A percentile compares a stretch with the other conserved stretches of the same genome.
Evolutionary conservation across 1,140 invertebrate species (phyloP).

Genomic region (Caenorhabditis brenneri): DNA sequence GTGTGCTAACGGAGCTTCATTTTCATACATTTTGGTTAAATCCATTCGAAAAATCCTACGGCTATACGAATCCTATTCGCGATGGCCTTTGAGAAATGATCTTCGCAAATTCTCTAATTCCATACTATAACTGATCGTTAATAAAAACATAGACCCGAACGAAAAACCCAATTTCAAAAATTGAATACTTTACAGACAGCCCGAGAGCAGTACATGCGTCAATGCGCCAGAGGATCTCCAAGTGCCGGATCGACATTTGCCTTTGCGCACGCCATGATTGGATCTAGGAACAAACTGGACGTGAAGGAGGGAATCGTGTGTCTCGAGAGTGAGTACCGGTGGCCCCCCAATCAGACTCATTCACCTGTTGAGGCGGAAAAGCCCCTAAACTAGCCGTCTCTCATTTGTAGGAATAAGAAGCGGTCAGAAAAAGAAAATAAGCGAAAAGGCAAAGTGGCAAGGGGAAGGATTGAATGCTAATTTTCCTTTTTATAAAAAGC

Average conservation of each 20-base stretch:
- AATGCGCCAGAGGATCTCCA: slow-evolving; percentile 58
- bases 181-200: slow-evolving; percentile 59
- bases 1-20: too few species aligned
- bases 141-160: too few species aligned
- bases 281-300: slow-evolving; percentile 63
- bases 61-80: too few species aligned
- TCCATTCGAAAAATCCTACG: too few species aligned
- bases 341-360: neutral
- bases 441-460: neutral
- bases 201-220: slow-evolving; percentile 58
- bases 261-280: slow-evolving; percentile 66
- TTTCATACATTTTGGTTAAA: too few species aligned
- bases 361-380: neutral
- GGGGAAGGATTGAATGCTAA: neutral
- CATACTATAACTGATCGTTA: too few species aligned
- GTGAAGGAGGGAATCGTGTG: slow-evolving; percentile 65
- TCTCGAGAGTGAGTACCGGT: slow-evolving; percentile 61
- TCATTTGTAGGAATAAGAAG: neutral
- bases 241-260: slow-evolving; percentile 61
- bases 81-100: too few species aligned
- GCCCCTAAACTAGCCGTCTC: neutral
- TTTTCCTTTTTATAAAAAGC: slow-evolving; percentile 71
- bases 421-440: neutral
- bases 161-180: too few species aligned
- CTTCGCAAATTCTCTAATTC: too few species aligned